phyloP scores from a whole-genome alignment of 2,113 vertebrate genomes.

The Motacilla tschutschensis region DNA sequence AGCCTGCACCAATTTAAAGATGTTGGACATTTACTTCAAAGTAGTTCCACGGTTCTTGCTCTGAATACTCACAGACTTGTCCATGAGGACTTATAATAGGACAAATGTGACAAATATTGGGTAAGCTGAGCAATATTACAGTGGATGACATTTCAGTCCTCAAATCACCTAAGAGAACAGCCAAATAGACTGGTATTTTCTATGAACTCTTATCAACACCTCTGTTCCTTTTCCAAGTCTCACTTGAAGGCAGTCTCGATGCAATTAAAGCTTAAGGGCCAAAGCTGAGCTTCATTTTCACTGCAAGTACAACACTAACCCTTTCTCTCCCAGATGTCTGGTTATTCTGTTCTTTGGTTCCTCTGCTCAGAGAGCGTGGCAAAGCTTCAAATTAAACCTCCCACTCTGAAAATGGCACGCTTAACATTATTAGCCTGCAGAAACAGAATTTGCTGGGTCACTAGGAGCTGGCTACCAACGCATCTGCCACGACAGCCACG shows the following conservation, averaged over 20 bases:
- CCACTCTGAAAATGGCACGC: constrained; percentile 3
- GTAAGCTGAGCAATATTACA: neutral
- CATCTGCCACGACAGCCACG: neutral
- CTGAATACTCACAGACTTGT: neutral
- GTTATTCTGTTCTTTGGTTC: neutral
- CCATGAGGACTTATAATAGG: neutral
- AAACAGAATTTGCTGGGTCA: constrained; percentile 41
- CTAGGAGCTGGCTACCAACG: neutral
- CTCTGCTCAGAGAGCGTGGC: neutral
- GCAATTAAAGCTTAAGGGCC: constrained; percentile 46
- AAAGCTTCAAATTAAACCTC: constrained; percentile 21
- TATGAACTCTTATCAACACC: constrained; percentile 17
- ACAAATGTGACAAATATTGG: neutral
- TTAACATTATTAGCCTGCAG: constrained; percentile 32
- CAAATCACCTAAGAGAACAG: constrained; percentile 23
- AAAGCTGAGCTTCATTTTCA: constrained; percentile 8
- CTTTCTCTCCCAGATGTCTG: neutral
- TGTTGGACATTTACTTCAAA: neutral
- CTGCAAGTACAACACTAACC: neutral
- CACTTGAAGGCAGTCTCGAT: constrained; percentile 1
- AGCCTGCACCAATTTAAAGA: neutral
- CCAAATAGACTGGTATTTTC: constrained; percentile 28
- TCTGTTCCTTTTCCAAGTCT: constrained; percentile 33
- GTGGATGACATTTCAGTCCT: neutral
- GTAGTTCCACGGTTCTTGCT: neutral